Conservation (phyloP, 1,140 invertebrate species). For the Drosophila watanabei region DNA sequence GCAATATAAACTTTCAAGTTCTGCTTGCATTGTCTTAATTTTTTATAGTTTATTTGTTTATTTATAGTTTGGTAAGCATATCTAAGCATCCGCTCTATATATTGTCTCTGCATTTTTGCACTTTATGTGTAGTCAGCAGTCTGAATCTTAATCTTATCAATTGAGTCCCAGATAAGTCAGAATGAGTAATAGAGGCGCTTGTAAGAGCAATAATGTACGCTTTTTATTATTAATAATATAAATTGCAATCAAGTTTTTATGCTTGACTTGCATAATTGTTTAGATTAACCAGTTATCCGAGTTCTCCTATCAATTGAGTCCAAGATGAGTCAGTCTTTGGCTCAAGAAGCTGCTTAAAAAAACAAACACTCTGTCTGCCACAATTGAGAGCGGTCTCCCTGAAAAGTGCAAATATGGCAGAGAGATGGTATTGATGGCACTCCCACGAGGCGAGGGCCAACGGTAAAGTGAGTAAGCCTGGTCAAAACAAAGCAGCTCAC, state of each 20-base stretch:
- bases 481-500: slow-evolving; percentile 25
- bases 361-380: slow-evolving; percentile 26
- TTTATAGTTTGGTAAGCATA: neutral
- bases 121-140: neutral
- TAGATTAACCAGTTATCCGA: neutral
- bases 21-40: neutral
- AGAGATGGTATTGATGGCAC: slow-evolving; percentile 24
- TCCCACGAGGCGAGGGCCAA: slow-evolving; percentile 25
- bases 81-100: slow-evolving; percentile 6
- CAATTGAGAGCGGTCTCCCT: slow-evolving; percentile 2
- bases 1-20: neutral
- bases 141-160: neutral
- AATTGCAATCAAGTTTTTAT: neutral
- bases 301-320: neutral
- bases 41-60: neutral
- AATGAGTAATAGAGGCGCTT: neutral
- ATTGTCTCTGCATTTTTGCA: neutral
- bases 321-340: slow-evolving; percentile 18
- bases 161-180: neutral
- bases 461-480: slow-evolving; percentile 43
- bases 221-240: neutral
- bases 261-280: too few relatives aligned
- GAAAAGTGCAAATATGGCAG: slow-evolving; percentile 20
- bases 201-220: neutral
- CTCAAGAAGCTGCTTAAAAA: slow-evolving; percentile 7